Percentiles rank a stretch among this genome's conserved stretches.
These are phyloP conservation scores for Falco concolor DNA, from an alignment of 2,797 vertebrate species.

Conservation along the genomic window DNA sequence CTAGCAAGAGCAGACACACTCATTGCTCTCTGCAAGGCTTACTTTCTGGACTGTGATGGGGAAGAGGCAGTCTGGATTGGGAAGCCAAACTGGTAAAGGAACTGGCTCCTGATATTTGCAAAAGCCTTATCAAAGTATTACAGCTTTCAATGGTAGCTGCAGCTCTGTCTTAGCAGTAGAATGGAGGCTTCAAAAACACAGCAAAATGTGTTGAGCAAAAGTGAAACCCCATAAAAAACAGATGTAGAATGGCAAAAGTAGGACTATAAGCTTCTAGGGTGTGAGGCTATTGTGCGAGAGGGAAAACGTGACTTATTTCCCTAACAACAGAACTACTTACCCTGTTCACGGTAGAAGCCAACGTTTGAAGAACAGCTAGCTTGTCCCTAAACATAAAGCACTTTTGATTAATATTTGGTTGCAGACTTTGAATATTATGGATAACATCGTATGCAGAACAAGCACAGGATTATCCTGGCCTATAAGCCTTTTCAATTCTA, in stretches of 20 bases:
- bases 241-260: not conserved
- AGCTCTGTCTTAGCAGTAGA: not conserved
- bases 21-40: not conserved
- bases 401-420: not conserved
- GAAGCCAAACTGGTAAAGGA: not conserved
- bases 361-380: slow-evolving; percentile 84
- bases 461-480: not conserved
- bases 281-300: not conserved
- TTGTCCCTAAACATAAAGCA: slow-evolving; percentile 80
- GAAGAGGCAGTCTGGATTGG: not conserved
- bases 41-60: not conserved
- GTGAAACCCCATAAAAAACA: rapidly evolving
- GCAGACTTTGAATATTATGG: not conserved
- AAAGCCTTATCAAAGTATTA: not conserved
- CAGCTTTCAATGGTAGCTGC: not conserved
- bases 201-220: not conserved
- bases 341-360: slow-evolving; percentile 84
- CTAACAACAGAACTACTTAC: slow-evolving; percentile 69
- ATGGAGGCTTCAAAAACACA: not conserved
- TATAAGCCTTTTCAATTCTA: not conserved
- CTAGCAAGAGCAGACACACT: not conserved
- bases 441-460: not conserved
- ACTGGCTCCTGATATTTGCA: not conserved
- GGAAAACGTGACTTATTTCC: not conserved
- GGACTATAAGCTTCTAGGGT: not conserved